Evolutionary conservation across 2,113 vertebrate genomes (phyloP), one percentile per base, ranked within the genome.

Genomic region (Morone chrysops): DNA sequence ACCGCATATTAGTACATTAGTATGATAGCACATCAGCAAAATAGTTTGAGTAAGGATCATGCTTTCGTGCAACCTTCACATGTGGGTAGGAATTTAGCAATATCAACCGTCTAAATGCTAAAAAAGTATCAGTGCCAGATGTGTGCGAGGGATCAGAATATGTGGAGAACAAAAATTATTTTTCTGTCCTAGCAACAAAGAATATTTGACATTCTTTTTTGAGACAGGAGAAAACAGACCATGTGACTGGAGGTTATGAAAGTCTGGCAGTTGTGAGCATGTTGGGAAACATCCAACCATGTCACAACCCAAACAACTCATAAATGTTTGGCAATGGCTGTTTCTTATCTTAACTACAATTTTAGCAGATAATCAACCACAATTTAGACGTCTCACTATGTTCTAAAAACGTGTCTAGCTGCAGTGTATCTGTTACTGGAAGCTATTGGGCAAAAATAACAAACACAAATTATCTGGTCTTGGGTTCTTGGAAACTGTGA

Each of bases 271-370:
- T 67, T 10, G 70, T 13, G 6, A 66, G 43, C 41, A 22, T 22
- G 60, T 22, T 4, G 43, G 31, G 40, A 72, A 72, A 57, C 20
- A 8, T n/a, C 73, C 48, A 25, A 51, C 20, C 22, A 14, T 31
- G 43, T 25, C 31, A 61, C 38, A 51, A 8, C 57, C 50, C 43
- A 62, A 74, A 74, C 72, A 75, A 61, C 31, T 63, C 25, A 16
- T 16, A 62, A 0, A n/a, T 31, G 22, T 38, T 36, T 4, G 14
- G 8, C 47, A 45, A n/a, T 2, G 4, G 54, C 10, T 1, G 36
- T 48, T 66, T 57, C 48, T 38, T 13, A 56, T 81, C 61, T 25
- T 8, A 38, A 4, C 12, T 0, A 13, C 9, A 57, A 18, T 7
- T 17, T 13, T 12, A 8, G 63, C 41, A 57, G 8, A 38, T 48